Base-by-base conservation (phyloP, 2,797 vertebrate genomes). In the Chelon auratus region DNA sequence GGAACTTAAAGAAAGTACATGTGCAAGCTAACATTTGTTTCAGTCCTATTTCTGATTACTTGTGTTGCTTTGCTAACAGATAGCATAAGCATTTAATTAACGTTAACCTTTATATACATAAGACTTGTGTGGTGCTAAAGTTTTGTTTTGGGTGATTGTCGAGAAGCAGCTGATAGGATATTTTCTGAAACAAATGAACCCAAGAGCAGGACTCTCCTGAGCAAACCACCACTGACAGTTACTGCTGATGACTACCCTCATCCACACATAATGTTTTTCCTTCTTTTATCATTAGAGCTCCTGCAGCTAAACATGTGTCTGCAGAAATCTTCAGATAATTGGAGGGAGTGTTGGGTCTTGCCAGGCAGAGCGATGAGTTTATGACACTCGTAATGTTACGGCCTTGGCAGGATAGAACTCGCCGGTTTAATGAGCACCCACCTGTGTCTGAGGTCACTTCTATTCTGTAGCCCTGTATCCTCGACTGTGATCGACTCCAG, bases 391-490 rank as follows among this genome's bases (percentile, higher is more conserved):
- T 80, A 74, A 83, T 65, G 75, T 82, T 76, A 14, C 1, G 22
- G 40, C 42, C 63, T 43, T 17, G 9, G 70, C 81, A 77, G 74
- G 81, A 84, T 62, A 36, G 59, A 43, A 85, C 83, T 66, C 13
- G 62, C 70, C 10, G 65, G 18, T 68, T 72, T 63, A 60, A 76
- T 3, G 51, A 62, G 58, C 79, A 93, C 95, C 92, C 92, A 99
- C 98, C 97, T 89, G 94, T 90, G 73, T 95, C 93, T 80, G 96
- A 95, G 63, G 93, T 95, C 79, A 99, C 93, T 69, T 95, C 96
- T 89, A 99, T 94, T 89, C 93, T 95, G 93, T 96, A 99, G 90
- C 98, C 98, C 73, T 95, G 90, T 88, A 98, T 96, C 81, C 87
- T 90, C 77, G 95, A 93, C 77, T 40, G 79, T 20, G 97, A 95